Base-by-base conservation (phyloP, 2,113 vertebrate genomes). In the Mustela lutreola region DNA sequence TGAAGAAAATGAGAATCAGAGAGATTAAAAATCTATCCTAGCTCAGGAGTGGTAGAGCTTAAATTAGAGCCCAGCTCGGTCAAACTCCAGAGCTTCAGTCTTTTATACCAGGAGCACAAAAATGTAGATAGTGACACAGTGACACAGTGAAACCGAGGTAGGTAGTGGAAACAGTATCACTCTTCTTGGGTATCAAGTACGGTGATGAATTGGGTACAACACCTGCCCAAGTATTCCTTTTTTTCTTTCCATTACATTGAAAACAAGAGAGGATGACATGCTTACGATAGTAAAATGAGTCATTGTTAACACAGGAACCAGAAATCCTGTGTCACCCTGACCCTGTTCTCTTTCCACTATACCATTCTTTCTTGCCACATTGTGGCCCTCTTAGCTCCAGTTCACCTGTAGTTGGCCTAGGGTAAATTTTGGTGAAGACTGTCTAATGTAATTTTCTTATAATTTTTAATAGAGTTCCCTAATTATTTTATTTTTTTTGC, bases 381-480 rank as follows among this genome's bases (percentile, higher is more conserved):
- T 62, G 24, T 94, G n/a, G 4, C 18, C 19, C 31, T 78, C 26
- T 81, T 92, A 70, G 94, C 36, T 71, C 36, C 28, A 92, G 76
- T 80, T 24, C 22, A 95, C 16, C 4, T 28, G 16, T 36, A 48
- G 58, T 80, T 92, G 33, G 24, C 14, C 48, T 85, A 39, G 71
- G 50, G 50, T 62, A 94, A 96, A 96, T 94, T 92, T 31, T 67
- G 14, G 36, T 70, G 42, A 94, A 96, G 1, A 42, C 4, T 26
- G 26, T 80, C 88, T 86, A 76, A 45, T 85, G n/a, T 81, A 92
- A 31, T 75, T 42, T 75, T 45, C 22, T 75, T 75, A 75, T 28
- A n/a, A 70, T n/a, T 70, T 70, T 70, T 70, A 70, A 70, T n/a
- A 70, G 31, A 70, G 33, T 70, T n/a, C 1, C 31, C 33, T 70